These are phyloP conservation scores for Cylloceria caligata DNA, from an alignment of 2,888 invertebrate genomes.

Conservation along the genomic window DNA sequence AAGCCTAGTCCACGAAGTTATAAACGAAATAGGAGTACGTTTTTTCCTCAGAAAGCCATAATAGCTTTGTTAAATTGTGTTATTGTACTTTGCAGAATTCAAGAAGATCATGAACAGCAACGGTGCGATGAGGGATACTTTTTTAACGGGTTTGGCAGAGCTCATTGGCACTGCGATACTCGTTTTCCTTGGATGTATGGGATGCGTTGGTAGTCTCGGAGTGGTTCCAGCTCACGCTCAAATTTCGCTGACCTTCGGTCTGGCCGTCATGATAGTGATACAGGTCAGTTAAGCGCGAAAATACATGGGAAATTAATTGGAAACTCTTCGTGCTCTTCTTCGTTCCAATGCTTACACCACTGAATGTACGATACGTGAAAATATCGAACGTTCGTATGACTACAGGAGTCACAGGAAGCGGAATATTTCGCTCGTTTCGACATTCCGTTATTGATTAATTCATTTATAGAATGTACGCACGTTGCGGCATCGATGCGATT, in stretches of 20 bases:
- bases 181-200: conserved; percentile 83
- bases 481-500: conserved; percentile 8
- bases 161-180: conserved; percentile 81
- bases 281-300: conserved; percentile 78
- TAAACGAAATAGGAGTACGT: no score
- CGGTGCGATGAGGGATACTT: conserved; percentile 70
- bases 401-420: neutral
- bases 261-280: conserved; percentile 82
- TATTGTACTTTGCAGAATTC: neutral
- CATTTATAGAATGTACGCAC: conserved; percentile 9
- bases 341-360: conserved; percentile 18
- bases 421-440: conserved; percentile 13
- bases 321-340: no score
- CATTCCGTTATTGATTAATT: conserved; percentile 31
- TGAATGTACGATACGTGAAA: neutral
- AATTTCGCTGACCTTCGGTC: conserved; percentile 81
- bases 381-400: conserved; percentile 3
- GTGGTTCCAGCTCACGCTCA: conserved; percentile 77
- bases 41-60: neutral
- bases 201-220: conserved; percentile 76
- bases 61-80: neutral
- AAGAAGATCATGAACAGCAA: conserved; percentile 74
- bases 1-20: no score
- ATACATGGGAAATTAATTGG: conserved; percentile 38
- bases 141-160: conserved; percentile 80